Base-by-base conservation (phyloP, 2,113 vertebrate genomes). In the Bos javanicus region DNA sequence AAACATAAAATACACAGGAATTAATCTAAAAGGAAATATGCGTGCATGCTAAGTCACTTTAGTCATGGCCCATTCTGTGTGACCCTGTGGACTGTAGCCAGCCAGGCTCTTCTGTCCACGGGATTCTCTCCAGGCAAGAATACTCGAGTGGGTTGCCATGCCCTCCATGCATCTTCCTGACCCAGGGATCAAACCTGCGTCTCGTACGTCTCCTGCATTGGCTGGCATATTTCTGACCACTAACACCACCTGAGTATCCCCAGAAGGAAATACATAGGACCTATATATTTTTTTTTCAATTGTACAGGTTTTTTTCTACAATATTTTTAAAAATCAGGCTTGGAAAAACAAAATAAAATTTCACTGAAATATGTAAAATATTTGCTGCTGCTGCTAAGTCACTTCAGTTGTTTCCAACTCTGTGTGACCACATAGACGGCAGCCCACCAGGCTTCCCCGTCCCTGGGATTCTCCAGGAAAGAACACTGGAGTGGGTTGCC, bases 21-120 rank as follows among this genome's bases (percentile, higher is more conserved):
- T 54, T 90, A 71, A 91, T 93, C 26, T 83, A 96, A 93, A 95
- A 62, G 43, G 56, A 90, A 90, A 95, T 54, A 91, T 30, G 54
- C n/a, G 56, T 76, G 71, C 36, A 43, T 26, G 71, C 36, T 43
- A 76, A 76, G 71, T 76, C 39, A 76, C 71, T 76, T 76, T 43
- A 76, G 71, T 43, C 71, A 43, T 43, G 71, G 39, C 23, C 23
- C 12, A 43, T 43, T 76, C 36, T 76, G 36, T 76, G 39, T 25
- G 71, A 76, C 36, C 71, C 36, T 76, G 23, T 76, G 36, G 23
- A 76, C 71, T 26, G 39, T 76, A 76, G 5, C 71, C 36, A 13
- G 23, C 39, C 71, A 76, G 23, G 23, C 36, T 76, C 36, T 43
- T 76, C 71, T 43, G 12, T 76, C 36, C 23, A 14, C 2, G 11